Evolutionary conservation across 2,113 vertebrate genomes (phyloP).

Genomic region (Pomatostomus ruficeps): DNA sequence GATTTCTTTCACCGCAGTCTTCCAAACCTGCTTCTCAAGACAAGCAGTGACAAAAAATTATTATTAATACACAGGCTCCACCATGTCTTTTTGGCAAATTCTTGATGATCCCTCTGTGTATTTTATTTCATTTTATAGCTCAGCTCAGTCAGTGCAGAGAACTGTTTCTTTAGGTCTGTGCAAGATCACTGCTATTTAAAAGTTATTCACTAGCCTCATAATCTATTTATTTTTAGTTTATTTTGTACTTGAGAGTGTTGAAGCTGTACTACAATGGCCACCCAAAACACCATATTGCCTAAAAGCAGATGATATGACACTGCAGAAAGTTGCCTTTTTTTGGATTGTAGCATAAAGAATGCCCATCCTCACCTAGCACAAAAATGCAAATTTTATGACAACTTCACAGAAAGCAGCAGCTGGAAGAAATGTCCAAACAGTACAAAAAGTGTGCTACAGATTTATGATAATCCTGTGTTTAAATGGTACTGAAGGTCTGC

Average conservation of each 20-base stretch:
- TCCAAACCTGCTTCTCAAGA: background rate
- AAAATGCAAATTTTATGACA: background rate
- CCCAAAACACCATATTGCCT: background rate
- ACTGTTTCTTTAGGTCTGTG: background rate
- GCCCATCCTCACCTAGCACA: background rate
- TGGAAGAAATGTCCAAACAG: background rate
- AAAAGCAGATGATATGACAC: background rate
- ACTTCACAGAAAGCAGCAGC: background rate
- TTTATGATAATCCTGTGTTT: background rate
- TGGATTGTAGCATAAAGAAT: background rate
- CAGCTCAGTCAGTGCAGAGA: background rate
- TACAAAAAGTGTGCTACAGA: background rate
- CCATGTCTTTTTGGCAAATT: background rate
- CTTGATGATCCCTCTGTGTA: background rate
- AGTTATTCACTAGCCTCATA: background rate
- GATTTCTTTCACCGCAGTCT: background rate
- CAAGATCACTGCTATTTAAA: background rate
- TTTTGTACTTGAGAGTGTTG: background rate
- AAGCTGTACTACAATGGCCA: background rate
- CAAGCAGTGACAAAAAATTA: background rate
- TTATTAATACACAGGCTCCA: accelerated
- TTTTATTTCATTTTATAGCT: background rate
- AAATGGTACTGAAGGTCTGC: background rate
- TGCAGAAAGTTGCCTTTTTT: background rate
- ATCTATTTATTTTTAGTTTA: background rate